Base-by-base conservation (phyloP, 2,888 invertebrate genomes). In the Drepanosiphum platanoidis region DNA sequence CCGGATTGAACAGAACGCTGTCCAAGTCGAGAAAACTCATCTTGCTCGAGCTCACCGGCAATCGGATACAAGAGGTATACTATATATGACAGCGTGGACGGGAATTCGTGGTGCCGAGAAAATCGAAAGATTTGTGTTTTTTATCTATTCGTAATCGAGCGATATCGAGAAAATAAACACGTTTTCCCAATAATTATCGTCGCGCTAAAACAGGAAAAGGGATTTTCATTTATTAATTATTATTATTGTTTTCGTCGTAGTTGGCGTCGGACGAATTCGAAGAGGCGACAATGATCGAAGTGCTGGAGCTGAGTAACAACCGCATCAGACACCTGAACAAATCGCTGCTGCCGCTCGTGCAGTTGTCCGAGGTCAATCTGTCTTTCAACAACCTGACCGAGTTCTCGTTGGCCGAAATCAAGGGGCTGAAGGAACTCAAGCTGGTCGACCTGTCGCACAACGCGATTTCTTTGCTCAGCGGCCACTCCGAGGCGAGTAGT, bases 351-450 rank as follows among this genome's bases (percentile, higher is more conserved):
- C 93, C 93, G 68, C 90, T 96, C 79, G 92, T 92, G 88, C 92
- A 93, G 15, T 90, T 96, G 34, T 92, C 92, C 87, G 92, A 92
- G 87, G 91, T 95, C 70, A 95, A 95, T 90, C 91, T 96, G 87
- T 94, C 95, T 0, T 93, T 93, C 89, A 96, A 96, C 89, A 91
- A 92, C 64, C 91, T 96, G 86, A 91, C 92, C 1, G 94, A 95
- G 88, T 96, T 96, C 90, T 95, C 95, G 0, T 92, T 96, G 88
- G 93, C 94, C 89, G 95, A 96, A 89, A 92, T 96, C 72, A 93
- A 93, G 86, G 95, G 95, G 0, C 90, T 96, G 86, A 92, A 92
- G 87, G 92, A 92, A 87, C 90, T 96, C n/a, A 92, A 92, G 75
- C 91, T 93, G 27, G 92, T 96, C 84, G 95, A 95, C 90, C 90